Evolutionary conservation across 2,797 vertebrate genomes (phyloP), one percentile per base, ranked within the genome.

Genomic region (Enteromius argenteus): DNA sequence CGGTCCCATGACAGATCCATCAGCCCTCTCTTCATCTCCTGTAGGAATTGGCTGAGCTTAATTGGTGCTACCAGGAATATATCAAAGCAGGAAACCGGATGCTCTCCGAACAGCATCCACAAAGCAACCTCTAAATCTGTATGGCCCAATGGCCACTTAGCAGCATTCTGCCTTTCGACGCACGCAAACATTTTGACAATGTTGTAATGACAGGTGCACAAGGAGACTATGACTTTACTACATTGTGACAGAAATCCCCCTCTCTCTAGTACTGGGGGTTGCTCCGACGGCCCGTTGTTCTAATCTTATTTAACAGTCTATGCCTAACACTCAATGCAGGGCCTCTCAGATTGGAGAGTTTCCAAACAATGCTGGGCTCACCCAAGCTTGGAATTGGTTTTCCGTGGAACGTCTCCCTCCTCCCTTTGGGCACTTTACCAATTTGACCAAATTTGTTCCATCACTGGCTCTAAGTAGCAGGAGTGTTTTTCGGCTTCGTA

Each of bases 381-480:
- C 94, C 95, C 95, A 96, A 94, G 95, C 95, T 96, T 96, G 94
- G 95, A 96, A 96, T 96, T 96, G 95, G 95, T 96, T 96, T 96
- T 96, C 94, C 88, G 95, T 95, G 95, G 94, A 96, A 96, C 95
- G 95, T 95, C 95, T 95, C 94, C 94, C 94, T 94, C 95, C 95
- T 95, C 95, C 95, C 95, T 96, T 95, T 94, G 95, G 95, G 95
- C 95, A 96, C 94, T 95, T 96, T 95, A 96, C 95, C 95, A 95
- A 96, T 96, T 95, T 96, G 95, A 96, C 95, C 95, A 96, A 96
- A 96, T 96, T 95, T 96, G 95, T 96, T 96, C 95, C 95, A 96
- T 96, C 94, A 92, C 93, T 94, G 94, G 94, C 94, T 96, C 92
- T 95, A 95, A 96, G 94, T 95, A 95, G 94, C 94, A 95, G 93